These are phyloP conservation scores for Simalia tracyae DNA, from an alignment of 2,797 vertebrate genomes.

Conservation along the genomic window DNA sequence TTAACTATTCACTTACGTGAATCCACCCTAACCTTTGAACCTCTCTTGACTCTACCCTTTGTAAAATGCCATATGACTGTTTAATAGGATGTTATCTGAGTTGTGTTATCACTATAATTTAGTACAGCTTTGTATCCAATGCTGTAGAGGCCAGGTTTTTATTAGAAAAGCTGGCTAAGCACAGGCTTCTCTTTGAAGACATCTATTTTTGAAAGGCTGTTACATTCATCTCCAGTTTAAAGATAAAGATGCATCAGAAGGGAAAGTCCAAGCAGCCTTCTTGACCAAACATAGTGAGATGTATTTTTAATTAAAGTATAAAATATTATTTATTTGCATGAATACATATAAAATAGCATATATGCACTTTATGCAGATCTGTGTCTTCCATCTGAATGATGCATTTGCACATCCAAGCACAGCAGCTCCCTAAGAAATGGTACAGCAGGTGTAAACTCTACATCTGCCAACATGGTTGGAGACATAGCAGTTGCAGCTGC, in stretches of 20 bases:
- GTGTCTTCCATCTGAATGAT: neutral
- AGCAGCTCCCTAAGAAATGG: neutral
- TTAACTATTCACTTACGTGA: neutral
- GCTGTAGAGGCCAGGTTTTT: neutral
- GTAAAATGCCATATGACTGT: neutral
- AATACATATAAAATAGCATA: neutral
- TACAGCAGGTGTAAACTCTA: neutral
- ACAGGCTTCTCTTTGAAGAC: neutral
- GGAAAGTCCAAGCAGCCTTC: neutral
- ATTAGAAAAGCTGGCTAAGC: neutral
- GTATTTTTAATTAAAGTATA: neutral
- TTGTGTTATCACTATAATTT: neutral
- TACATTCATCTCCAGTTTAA: neutral
- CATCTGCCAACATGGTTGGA: neutral
- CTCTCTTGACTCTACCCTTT: neutral
- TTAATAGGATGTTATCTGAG: neutral
- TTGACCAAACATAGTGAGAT: neutral
- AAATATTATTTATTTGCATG: neutral
- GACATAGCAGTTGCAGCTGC: neutral
- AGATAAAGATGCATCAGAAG: neutral
- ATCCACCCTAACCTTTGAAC: neutral
- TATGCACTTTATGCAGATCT: neutral
- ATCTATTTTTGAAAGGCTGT: neutral
- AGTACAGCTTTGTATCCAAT: neutral
- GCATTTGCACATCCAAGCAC: neutral